A percentile compares a stretch with the other conserved stretches of the same genome.
These are phyloP conservation scores for Psittacula cyanocephala DNA, from an alignment of 2,113 vertebrate species.

Conservation along the genomic window DNA sequence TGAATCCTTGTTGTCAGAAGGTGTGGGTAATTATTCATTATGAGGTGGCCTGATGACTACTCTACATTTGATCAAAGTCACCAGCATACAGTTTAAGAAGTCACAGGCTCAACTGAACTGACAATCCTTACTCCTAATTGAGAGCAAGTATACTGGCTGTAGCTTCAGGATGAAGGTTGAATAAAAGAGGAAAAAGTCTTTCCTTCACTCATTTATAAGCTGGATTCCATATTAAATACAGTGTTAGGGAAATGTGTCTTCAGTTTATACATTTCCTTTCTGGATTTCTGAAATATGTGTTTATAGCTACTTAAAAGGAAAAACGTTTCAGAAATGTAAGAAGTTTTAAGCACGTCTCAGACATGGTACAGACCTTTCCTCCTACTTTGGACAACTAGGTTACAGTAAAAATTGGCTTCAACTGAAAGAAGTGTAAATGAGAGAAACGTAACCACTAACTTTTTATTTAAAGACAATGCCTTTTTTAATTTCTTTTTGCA, in stretches of 20 bases:
- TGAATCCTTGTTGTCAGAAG: background rate
- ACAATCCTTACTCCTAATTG: background rate
- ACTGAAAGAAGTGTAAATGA: background rate
- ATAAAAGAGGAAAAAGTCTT: background rate
- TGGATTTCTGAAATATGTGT: background rate
- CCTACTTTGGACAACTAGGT: background rate
- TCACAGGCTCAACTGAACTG: background rate
- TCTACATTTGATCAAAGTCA: background rate
- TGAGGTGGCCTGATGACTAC: background rate
- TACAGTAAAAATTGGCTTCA: background rate
- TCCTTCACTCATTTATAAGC: background rate
- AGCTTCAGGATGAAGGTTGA: background rate
- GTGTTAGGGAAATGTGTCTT: background rate
- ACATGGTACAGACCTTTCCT: background rate
- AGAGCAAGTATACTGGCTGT: background rate
- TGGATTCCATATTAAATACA: background rate
- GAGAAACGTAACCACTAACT: background rate
- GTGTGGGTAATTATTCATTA: background rate
- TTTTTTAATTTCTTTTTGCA: background rate
- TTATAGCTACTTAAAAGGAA: background rate
- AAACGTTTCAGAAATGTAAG: background rate
- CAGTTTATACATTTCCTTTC: background rate
- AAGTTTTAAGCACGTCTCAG: background rate
- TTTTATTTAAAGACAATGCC: background rate
- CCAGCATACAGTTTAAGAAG: background rate